A percentile compares a stretch with the other conserved stretches of the same genome.
These are phyloP conservation scores for Microcebus griseorufus DNA, from an alignment of 2,113 vertebrate species.

Conservation along the genomic window DNA sequence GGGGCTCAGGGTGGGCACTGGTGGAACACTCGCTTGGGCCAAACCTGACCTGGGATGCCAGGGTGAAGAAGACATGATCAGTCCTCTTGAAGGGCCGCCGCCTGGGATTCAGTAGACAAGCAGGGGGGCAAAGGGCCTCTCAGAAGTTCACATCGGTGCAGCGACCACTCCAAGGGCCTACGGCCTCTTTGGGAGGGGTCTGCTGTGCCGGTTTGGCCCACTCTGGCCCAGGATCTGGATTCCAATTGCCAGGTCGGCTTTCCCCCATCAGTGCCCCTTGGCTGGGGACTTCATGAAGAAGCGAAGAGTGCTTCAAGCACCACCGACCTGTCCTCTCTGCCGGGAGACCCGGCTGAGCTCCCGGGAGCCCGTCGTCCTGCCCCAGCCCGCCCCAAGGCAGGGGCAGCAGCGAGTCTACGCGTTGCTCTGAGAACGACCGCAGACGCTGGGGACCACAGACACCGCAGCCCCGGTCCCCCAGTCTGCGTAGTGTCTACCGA, in stretches of 20 bases:
- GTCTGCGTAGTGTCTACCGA: too few species aligned
- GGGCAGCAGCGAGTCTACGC: neutral
- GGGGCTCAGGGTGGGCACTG: too few species aligned
- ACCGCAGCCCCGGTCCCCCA: too few species aligned
- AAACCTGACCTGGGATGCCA: neutral
- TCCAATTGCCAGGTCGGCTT: neutral
- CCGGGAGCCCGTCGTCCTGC: neutral
- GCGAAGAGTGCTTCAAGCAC: neutral
- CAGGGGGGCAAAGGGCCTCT: neutral
- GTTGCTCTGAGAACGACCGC: neutral
- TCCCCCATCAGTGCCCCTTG: neutral
- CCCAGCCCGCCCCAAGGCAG: neutral
- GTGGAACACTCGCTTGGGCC: neutral
- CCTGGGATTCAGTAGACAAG: neutral
- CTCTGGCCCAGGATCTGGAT: neutral
- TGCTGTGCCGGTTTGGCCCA: neutral
- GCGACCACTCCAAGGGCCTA: too few species aligned
- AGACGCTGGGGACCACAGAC: neutral
- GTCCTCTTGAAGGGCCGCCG: neutral
- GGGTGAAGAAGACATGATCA: neutral
- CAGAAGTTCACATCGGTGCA: neutral
- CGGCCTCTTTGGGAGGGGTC: neutral
- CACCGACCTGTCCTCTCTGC: neutral
- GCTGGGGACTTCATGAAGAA: neutral
- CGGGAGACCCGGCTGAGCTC: neutral